A percentile compares a stretch with the other conserved stretches of the same genome.
phyloP scores from a whole-genome alignment of 1,140 invertebrate species.

The Drosophila lacteicornis region DNA sequence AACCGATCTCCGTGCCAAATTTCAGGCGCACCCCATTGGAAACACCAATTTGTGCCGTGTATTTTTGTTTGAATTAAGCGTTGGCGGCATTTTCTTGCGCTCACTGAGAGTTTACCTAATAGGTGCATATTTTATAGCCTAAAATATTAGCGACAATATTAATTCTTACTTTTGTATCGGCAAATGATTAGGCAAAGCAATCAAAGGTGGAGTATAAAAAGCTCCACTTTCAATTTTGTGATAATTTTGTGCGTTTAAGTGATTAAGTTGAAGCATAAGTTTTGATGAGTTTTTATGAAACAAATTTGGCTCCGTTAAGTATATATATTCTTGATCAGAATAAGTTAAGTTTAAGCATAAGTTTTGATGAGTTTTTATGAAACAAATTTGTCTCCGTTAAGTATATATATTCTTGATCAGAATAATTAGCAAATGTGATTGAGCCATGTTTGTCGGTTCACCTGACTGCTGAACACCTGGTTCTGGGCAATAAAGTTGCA shows the following conservation, averaged over 20 bases:
- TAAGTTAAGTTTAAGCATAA: not conserved
- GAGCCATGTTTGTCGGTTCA: not conserved
- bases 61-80: conserved; percentile 13
- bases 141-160: no score
- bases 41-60: conserved; percentile 25
- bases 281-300: no score
- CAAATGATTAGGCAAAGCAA: no score
- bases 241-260: conserved; percentile 18
- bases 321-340: not conserved
- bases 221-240: not conserved
- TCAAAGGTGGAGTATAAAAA: no score
- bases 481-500: no score
- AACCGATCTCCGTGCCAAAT: conserved; percentile 47
- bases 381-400: no score
- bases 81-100: conserved; percentile 19
- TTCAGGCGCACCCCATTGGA: conserved; percentile 37
- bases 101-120: not conserved
- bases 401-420: not conserved
- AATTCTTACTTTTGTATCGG: not conserved
- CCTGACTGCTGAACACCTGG: not conserved
- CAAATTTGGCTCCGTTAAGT: no score
- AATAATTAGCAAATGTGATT: not conserved
- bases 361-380: no score
- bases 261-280: no score
- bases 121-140: not conserved